Conservation (phyloP, 1,140 invertebrate genomes). For the Cyclargus thomasi region DNA sequence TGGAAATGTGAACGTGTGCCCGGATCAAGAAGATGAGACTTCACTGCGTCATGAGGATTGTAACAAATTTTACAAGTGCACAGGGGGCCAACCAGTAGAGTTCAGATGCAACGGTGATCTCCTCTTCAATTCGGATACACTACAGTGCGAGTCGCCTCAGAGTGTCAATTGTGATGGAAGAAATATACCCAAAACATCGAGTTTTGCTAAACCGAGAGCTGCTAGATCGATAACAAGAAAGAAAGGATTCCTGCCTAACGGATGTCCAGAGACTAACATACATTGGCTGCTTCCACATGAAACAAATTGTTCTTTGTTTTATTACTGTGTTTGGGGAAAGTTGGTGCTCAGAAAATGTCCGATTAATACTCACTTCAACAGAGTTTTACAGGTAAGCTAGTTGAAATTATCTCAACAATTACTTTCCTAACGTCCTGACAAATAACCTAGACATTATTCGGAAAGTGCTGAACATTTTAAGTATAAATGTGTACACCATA, state of each 20-base stretch:
- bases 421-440: too few species aligned
- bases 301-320: conserved; percentile 75
- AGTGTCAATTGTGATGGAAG: conserved; percentile 67
- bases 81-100: conserved; percentile 59
- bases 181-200: conserved; percentile 34
- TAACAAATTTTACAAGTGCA: conserved; percentile 77
- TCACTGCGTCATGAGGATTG: conserved; percentile 74
- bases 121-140: conserved; percentile 72
- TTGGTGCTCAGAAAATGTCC: conserved; percentile 66
- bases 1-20: conserved; percentile 33
- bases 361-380: conserved; percentile 75
- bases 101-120: conserved; percentile 71
- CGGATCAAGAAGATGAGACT: conserved; percentile 43
- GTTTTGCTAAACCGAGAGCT: conserved; percentile 18
- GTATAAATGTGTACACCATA: too few species aligned
- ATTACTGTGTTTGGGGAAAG: conserved; percentile 73
- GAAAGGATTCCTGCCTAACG: conserved; percentile 32
- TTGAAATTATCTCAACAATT: too few species aligned
- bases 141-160: conserved; percentile 76
- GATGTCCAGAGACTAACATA: conserved; percentile 42
- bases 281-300: conserved; percentile 68
- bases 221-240: conserved; percentile 20
- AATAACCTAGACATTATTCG: too few species aligned
- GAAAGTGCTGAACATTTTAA: too few species aligned
- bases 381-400: conserved; percentile 41